Evolutionary conservation across 2,888 invertebrate species (phyloP).

Genomic region (Euzophera pinguis): DNA sequence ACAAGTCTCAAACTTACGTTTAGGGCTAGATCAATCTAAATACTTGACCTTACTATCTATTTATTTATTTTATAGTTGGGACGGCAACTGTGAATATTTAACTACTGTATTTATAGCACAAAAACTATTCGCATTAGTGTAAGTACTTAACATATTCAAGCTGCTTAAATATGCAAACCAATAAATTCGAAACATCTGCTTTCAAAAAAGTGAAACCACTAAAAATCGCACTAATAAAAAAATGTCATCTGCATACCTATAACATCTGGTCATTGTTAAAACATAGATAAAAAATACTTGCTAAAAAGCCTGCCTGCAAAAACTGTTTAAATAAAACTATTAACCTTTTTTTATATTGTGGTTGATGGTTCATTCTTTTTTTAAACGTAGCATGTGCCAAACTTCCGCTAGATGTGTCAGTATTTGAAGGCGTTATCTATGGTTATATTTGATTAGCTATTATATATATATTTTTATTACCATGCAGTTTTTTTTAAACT

Average conservation of each 20-base stretch:
- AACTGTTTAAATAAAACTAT: slow-evolving; percentile 49
- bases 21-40: too few relatives aligned
- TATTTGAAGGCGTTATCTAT: background rate
- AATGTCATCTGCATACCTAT: slow-evolving; percentile 74
- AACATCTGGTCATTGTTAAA: slow-evolving; percentile 72
- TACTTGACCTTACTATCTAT: too few relatives aligned
- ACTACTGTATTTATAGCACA: too few relatives aligned
- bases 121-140: too few relatives aligned
- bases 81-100: too few relatives aligned
- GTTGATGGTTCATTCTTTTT: slow-evolving; percentile 38
- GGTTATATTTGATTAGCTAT: background rate
- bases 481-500: too few relatives aligned
- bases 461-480: background rate
- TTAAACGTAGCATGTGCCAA: slow-evolving; percentile 62
- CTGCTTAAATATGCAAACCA: slow-evolving; percentile 24
- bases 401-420: slow-evolving; percentile 45
- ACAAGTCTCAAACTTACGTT: too few relatives aligned
- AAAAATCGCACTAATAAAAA: slow-evolving; percentile 69
- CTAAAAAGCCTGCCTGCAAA: slow-evolving; percentile 58
- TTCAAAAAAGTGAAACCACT: slow-evolving; percentile 61
- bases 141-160: slow-evolving; percentile 3
- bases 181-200: slow-evolving; percentile 67
- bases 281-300: slow-evolving; percentile 55
- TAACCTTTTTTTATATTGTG: slow-evolving; percentile 38
- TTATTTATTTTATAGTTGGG: too few relatives aligned